Percentiles rank a stretch among this genome's conserved stretches.
phyloP scores from a whole-genome alignment of 2,113 vertebrate genomes.

The Caranx ignobilis region DNA sequence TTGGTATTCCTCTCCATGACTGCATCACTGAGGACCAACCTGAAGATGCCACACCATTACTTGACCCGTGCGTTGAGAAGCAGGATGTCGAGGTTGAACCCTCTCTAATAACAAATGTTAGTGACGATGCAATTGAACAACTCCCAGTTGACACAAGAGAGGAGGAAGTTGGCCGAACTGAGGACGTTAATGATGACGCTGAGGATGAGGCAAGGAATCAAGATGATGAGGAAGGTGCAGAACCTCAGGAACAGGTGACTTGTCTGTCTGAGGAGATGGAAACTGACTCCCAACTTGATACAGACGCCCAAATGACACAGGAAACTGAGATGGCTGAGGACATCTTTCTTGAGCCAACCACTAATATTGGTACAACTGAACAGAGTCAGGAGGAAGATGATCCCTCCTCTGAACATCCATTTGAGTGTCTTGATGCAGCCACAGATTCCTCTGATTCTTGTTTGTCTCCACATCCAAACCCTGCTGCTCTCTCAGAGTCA shows the following conservation, averaged over 20 bases:
- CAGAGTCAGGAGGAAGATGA: constrained; percentile 1
- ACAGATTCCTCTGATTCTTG: not conserved
- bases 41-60: constrained; percentile 10
- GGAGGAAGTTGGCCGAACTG: not conserved
- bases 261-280: not conserved
- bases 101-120: not conserved
- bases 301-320: not conserved
- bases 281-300: not conserved
- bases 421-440: not conserved
- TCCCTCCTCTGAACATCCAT: not conserved
- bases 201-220: constrained; percentile 12
- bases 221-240: constrained; percentile 15
- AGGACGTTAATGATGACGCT: not conserved
- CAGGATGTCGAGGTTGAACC: constrained; percentile 2
- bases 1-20: constrained; percentile 73
- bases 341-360: not conserved
- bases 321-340: constrained; percentile 21
- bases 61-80: constrained; percentile 16
- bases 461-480: not conserved
- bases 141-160: constrained; percentile 1
- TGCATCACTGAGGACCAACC: constrained; percentile 8
- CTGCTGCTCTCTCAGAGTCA: constrained; percentile 15
- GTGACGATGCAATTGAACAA: not conserved
- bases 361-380: constrained; percentile 23
- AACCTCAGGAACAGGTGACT: constrained; percentile 6